These are phyloP conservation scores for pig (Sus scrofa) DNA, from an alignment of 2,113 vertebrate species.

Conservation along the genomic window DNA sequence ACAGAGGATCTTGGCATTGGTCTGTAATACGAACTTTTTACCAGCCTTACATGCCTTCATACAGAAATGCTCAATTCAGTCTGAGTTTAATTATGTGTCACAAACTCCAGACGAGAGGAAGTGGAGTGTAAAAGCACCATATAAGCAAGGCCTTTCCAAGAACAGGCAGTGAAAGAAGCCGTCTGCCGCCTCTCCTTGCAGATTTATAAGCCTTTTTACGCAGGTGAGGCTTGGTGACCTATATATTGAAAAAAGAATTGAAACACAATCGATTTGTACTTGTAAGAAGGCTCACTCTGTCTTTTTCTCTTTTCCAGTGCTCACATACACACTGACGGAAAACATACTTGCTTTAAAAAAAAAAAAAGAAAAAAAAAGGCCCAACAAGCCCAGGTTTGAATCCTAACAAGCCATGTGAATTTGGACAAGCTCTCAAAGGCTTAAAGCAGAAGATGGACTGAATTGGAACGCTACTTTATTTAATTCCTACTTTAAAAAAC, in stretches of 20 bases:
- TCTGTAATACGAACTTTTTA: neutral
- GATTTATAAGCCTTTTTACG: conserved; percentile 4
- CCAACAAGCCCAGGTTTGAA: conserved; percentile 18
- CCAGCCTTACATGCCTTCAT: neutral
- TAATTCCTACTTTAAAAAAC: conserved; percentile 9
- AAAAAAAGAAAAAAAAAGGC: neutral
- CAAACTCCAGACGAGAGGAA: conserved; percentile 61
- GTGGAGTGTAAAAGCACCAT: conserved; percentile 54
- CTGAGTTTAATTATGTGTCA: conserved; percentile 65
- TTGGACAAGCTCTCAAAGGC: neutral
- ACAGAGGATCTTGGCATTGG: neutral
- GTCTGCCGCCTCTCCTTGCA: conserved; percentile 36
- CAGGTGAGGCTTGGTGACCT: neutral
- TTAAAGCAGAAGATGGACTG: neutral
- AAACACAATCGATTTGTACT: neutral
- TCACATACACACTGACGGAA: neutral
- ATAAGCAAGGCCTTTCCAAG: conserved; percentile 64
- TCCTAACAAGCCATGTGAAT: neutral
- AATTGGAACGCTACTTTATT: neutral
- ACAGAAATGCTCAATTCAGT: conserved; percentile 22
- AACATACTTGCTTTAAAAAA: neutral
- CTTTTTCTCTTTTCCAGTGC: neutral
- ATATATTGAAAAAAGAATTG: conserved; percentile 42
- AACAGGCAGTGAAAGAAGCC: conserved; percentile 55
- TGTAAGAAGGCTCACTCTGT: neutral